These are phyloP conservation scores for Muscicapa comitata DNA, from an alignment of 2,797 vertebrate genomes.

Conservation along the genomic window DNA sequence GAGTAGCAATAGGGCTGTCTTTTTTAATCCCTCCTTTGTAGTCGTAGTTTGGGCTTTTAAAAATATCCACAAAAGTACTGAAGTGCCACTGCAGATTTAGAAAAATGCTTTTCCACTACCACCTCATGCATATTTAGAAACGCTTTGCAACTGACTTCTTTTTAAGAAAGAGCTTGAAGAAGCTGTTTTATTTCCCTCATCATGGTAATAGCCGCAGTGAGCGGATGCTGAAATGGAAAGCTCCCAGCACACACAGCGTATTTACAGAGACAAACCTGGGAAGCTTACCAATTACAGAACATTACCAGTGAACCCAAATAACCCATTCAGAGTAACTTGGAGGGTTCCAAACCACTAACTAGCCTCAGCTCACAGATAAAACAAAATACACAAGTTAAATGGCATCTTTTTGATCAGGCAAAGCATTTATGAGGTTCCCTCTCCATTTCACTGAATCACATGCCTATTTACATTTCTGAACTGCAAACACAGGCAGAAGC, in stretches of 20 bases:
- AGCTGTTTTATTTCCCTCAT: background rate
- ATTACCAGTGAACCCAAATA: background rate
- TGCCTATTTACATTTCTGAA: background rate
- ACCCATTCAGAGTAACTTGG: background rate
- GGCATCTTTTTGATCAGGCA: background rate
- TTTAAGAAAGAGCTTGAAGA: background rate
- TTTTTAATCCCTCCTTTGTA: slow-evolving; percentile 5
- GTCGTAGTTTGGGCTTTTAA: background rate
- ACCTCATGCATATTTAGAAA: slow-evolving; percentile 5
- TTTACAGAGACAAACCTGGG: background rate
- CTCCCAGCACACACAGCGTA: background rate
- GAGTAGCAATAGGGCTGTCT: background rate
- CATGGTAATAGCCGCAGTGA: background rate
- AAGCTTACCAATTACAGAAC: background rate
- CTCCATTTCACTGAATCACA: background rate
- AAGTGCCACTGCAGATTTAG: background rate
- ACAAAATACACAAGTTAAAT: background rate
- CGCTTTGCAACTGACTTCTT: background rate
- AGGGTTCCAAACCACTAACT: background rate
- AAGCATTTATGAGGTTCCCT: background rate
- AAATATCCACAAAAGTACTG: background rate
- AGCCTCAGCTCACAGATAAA: background rate
- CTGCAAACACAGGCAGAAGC: background rate
- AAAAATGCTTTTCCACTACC: background rate
- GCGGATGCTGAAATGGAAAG: background rate